phyloP scores from a whole-genome alignment of 2,797 vertebrate genomes.

The Crotalus adamanteus region DNA sequence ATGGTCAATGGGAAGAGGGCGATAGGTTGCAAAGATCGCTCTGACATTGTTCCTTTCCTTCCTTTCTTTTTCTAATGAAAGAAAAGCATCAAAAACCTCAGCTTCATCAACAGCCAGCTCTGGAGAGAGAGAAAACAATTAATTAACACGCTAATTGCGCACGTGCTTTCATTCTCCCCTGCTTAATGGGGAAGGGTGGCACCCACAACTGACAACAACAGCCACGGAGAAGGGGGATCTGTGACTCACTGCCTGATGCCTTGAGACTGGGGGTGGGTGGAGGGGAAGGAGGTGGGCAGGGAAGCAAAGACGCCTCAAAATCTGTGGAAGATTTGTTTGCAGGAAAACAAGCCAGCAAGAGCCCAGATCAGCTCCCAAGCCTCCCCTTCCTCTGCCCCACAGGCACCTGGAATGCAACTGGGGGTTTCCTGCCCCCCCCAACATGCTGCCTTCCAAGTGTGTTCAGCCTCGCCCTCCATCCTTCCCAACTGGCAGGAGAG shows the following conservation, averaged over 20 bases:
- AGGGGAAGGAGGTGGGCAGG: too few species aligned
- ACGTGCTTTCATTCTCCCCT: slow-evolving; percentile 37
- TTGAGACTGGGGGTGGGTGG: slow-evolving; percentile 39
- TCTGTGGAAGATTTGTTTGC: slow-evolving; percentile 52
- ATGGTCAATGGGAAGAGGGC: neutral
- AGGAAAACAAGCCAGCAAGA: slow-evolving; percentile 40
- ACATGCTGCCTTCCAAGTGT: neutral
- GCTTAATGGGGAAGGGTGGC: slow-evolving; percentile 50
- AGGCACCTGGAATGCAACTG: slow-evolving; percentile 50
- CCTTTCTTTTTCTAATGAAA: neutral
- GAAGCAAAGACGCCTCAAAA: neutral
- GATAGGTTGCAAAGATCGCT: neutral
- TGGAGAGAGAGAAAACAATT: slow-evolving; percentile 42
- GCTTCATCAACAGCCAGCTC: slow-evolving; percentile 45
- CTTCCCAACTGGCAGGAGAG: neutral
- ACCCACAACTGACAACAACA: slow-evolving; percentile 40
- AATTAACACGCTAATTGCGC: slow-evolving; percentile 62
- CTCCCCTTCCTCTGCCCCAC: neutral
- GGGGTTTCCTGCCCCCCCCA: neutral
- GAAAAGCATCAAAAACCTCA: slow-evolving; percentile 36
- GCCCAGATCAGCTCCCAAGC: neutral
- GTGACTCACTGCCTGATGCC: slow-evolving; percentile 49
- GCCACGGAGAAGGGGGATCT: slow-evolving; percentile 37
- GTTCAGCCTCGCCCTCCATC: slow-evolving; percentile 8
- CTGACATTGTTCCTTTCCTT: neutral